Percentiles rank a stretch among this genome's conserved stretches.
phyloP scores from a whole-genome alignment of 1,140 invertebrate species.

The Ericerus pela region DNA sequence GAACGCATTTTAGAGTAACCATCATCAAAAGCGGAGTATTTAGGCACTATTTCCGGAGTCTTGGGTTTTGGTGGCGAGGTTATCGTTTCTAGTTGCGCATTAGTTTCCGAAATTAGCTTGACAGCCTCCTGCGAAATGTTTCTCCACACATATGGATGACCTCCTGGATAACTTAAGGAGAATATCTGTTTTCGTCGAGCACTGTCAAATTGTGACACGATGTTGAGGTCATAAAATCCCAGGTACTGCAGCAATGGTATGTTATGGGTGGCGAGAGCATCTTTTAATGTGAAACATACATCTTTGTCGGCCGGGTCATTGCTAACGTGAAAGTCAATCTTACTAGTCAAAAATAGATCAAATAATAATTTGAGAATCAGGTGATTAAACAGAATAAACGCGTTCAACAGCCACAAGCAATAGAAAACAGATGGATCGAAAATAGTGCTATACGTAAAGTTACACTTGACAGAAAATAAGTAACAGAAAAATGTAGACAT shows the following conservation, averaged over 20 bases:
- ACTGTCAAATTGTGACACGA: constrained; percentile 40
- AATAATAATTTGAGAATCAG: constrained; percentile 14
- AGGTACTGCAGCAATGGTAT: constrained; percentile 50
- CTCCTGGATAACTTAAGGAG: constrained; percentile 54
- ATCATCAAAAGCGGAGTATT: not conserved
- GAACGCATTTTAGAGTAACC: not conserved
- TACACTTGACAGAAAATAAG: not conserved
- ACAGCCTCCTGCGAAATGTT: constrained; percentile 30
- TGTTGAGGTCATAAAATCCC: constrained; percentile 49
- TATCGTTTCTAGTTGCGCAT: not conserved
- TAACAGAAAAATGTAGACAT: not conserved
- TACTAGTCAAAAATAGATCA: not conserved
- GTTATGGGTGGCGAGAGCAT: constrained; percentile 39
- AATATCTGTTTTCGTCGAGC: constrained; percentile 44
- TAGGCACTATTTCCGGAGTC: not conserved
- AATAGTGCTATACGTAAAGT: not conserved
- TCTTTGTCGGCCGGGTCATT: not conserved
- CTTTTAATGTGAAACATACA: constrained; percentile 32
- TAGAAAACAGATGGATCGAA: not conserved
- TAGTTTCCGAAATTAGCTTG: not conserved
- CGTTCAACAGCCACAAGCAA: constrained; percentile 1
- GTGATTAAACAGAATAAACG: constrained; percentile 5
- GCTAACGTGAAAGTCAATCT: constrained; percentile 1
- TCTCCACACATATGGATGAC: constrained; percentile 67
- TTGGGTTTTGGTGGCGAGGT: not conserved